Evolutionary conservation across 2,113 vertebrate species (phyloP).

Genomic region (Pangasianodon gigas): DNA sequence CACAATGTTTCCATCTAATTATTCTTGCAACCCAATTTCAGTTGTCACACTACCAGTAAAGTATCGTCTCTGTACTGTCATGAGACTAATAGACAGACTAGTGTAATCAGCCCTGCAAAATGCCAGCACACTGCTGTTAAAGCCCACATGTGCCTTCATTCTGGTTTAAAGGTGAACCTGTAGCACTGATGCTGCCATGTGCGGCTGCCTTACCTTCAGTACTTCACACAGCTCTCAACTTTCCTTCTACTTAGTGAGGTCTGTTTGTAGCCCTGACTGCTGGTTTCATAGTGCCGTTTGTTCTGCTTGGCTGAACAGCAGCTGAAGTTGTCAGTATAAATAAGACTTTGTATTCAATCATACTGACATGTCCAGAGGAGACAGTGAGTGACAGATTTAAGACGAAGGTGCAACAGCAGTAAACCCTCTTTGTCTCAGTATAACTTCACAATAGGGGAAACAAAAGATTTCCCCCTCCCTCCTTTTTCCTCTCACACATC

Average conservation of each 20-base stretch:
- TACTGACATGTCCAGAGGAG: slow-evolving; percentile 73
- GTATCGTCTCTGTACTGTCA: background rate
- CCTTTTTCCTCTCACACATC: slow-evolving; percentile 35
- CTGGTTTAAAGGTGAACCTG: slow-evolving; percentile 19
- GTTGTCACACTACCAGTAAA: background rate
- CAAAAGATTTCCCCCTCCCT: slow-evolving; percentile 31
- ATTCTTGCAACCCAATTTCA: background rate
- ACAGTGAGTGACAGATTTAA: slow-evolving; percentile 73
- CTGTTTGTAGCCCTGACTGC: slow-evolving; percentile 54
- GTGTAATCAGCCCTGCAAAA: background rate
- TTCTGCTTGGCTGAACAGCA: slow-evolving; percentile 67
- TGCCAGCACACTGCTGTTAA: slow-evolving; percentile 24
- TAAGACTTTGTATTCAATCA: slow-evolving; percentile 75
- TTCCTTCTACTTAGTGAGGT: slow-evolving; percentile 39
- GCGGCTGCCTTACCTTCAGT: slow-evolving; percentile 19
- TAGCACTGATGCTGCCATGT: background rate
- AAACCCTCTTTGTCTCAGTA: slow-evolving; percentile 67
- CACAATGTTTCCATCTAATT: background rate
- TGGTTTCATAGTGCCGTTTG: slow-evolving; percentile 58
- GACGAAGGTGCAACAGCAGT: slow-evolving; percentile 68
- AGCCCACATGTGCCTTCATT: slow-evolving; percentile 20
- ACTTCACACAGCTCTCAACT: slow-evolving; percentile 29
- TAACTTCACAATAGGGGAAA: slow-evolving; percentile 41
- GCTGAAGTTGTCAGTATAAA: slow-evolving; percentile 74
- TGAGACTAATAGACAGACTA: background rate